Conservation (phyloP, 2,888 invertebrate genomes). For the Homarus gammarus region DNA sequence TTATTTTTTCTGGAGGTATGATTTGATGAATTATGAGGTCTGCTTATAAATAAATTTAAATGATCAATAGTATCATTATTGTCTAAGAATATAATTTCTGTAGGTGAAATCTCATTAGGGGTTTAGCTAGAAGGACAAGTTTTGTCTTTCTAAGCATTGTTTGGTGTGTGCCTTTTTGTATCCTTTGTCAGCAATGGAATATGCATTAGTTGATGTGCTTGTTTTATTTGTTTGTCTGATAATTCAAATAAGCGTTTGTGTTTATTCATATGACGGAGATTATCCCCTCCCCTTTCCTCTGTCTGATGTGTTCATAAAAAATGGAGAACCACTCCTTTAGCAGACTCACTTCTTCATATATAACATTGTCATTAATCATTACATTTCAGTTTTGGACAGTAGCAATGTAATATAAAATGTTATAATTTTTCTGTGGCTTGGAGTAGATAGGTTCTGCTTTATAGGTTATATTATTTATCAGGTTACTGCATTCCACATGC, state of each 20-base stretch:
- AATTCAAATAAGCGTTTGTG: constrained; percentile 36
- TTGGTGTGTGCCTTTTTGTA: constrained; percentile 66
- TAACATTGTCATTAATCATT: constrained; percentile 68
- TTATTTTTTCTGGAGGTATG: constrained; percentile 9
- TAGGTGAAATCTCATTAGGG: constrained; percentile 55
- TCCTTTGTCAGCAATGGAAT: constrained; percentile 31
- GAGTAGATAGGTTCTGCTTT: constrained; percentile 52
- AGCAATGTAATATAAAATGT: constrained; percentile 64
- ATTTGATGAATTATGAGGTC: constrained; percentile 30
- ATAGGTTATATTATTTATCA: constrained; percentile 49
- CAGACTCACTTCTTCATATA: constrained; percentile 61
- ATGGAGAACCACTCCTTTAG: constrained; percentile 61
- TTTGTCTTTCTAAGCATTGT: constrained; percentile 59
- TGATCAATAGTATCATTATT: constrained; percentile 14
- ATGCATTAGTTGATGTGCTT: constrained; percentile 51
- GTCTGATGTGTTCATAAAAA: constrained; percentile 64
- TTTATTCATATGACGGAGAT: constrained; percentile 39
- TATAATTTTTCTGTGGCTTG: constrained; percentile 70
- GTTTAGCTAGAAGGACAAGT: constrained; percentile 20
- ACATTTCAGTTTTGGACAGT: constrained; percentile 60
- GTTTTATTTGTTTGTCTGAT: constrained; percentile 28
- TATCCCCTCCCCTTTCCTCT: constrained; percentile 43
- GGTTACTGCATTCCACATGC: constrained; percentile 56
- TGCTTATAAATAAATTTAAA: constrained; percentile 21
- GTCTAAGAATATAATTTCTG: constrained; percentile 14